Base-by-base conservation (phyloP, 2,888 invertebrate species). In the Chrysotoxum bicinctum region DNA sequence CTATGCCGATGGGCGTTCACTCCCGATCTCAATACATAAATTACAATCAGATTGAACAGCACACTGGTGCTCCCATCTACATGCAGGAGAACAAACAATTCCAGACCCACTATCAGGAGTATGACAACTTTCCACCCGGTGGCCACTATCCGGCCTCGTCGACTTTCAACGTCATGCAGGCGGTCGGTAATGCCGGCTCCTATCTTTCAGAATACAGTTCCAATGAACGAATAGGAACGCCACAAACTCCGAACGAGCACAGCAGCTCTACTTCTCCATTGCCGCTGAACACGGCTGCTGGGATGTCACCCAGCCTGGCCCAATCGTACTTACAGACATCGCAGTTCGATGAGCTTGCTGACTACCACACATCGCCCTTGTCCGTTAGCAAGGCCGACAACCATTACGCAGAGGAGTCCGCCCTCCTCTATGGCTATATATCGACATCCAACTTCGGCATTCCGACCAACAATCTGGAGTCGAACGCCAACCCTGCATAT, bases 361-460 rank as follows among this genome's bases (percentile, higher is more conserved):
- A 92, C 70, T 95, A 95, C 90, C 93, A 94, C 87, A 94, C 95
- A 87, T 94, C 95, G 80, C 95, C 95, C 74, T 94, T 95, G 87
- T 94, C 94, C 50, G 94, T 94, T 50, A 90, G 90, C 78, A 93
- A 93, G 12, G 92, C 94, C 86, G 95, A 95, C 89, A 93, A 95
- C 88, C 94, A 94, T 89, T 95, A 94, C 87, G 92, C 92, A 89
- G 94, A 95, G 88, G 95, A 95, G 88, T 92, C 94, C 56, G 89
- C 91, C 4, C 93, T 94, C 70, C 94, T 94, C 60, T 95, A 95
- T 88, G 95, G 95, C 77, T 95, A 94, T 89, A 94, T 94, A 37
- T 94, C 95, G 73, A 94, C 94, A 87, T 93, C 94, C 58, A 94
- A 94, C 23, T 95, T 94, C 88, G 94, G 94, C 43, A 87, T 90